Evolutionary conservation across 1,140 invertebrate genomes (phyloP).

Genomic region (Drosophila bocqueti): DNA sequence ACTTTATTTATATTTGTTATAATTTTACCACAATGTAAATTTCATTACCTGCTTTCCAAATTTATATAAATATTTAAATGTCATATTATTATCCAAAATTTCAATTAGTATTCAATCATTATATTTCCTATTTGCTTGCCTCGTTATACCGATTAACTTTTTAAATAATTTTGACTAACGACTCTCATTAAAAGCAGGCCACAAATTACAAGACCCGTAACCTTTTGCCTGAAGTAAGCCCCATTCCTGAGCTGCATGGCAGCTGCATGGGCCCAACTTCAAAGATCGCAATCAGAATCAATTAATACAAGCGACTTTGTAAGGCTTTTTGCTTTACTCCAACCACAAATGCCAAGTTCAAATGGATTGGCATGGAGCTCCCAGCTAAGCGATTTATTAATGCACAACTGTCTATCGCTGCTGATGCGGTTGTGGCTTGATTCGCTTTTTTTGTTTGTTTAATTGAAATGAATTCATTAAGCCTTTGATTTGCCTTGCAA

Average conservation of each 20-base stretch:
- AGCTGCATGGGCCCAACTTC: slow-evolving; percentile 39
- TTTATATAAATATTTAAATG: not conserved
- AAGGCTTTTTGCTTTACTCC: slow-evolving; percentile 17
- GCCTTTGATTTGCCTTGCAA: slow-evolving; percentile 81
- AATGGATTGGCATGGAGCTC: slow-evolving; percentile 56
- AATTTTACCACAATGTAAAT: too few species aligned
- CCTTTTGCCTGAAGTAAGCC: slow-evolving; percentile 26
- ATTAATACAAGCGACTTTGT: slow-evolving; percentile 40
- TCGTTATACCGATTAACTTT: not conserved
- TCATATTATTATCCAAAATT: not conserved
- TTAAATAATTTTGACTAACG: not conserved
- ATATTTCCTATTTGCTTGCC: not conserved
- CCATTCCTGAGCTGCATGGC: slow-evolving; percentile 31
- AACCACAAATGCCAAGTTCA: slow-evolving; percentile 64
- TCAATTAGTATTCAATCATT: not conserved
- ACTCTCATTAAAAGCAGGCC: slow-evolving; percentile 38
- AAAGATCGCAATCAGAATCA: slow-evolving; percentile 52
- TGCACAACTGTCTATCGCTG: slow-evolving; percentile 69
- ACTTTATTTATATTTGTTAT: not conserved
- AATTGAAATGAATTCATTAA: slow-evolving; percentile 83
- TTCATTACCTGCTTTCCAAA: not conserved
- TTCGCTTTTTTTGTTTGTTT: slow-evolving; percentile 55
- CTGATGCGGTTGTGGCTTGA: slow-evolving; percentile 56
- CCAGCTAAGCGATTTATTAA: slow-evolving; percentile 79
- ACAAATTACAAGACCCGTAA: slow-evolving; percentile 39